These are phyloP conservation scores for Eleutherodactylus coqui DNA, from an alignment of 2,797 vertebrate genomes.

Conservation along the genomic window DNA sequence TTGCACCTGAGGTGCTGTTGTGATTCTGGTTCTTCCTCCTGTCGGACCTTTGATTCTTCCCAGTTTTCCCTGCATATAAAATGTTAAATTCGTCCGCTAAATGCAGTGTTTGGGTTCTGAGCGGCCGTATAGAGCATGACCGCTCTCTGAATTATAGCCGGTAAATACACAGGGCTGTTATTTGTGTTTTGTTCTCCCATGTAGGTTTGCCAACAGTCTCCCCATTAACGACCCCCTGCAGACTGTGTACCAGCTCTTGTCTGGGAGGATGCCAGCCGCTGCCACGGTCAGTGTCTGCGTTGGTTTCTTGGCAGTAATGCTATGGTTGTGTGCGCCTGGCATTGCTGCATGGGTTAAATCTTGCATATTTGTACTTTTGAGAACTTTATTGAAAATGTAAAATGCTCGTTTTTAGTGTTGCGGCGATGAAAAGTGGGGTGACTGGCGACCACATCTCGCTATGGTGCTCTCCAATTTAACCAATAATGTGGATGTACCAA, in stretches of 20 bases:
- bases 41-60: too few species aligned
- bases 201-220: constrained; percentile 96
- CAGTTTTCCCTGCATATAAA: too few species aligned
- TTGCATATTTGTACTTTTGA: not conserved
- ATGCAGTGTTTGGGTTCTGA: too few species aligned
- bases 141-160: not conserved
- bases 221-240: constrained; percentile 98
- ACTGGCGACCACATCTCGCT: constrained; percentile 96
- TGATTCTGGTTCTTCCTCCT: too few species aligned
- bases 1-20: too few species aligned
- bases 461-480: constrained; percentile 97
- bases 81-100: too few species aligned
- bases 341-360: too few species aligned
- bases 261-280: constrained; percentile 96
- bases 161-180: not conserved
- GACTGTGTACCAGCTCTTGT: constrained; percentile 98
- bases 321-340: too few species aligned
- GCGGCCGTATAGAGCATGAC: too few species aligned
- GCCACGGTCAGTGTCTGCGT: constrained; percentile 92
- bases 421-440: constrained; percentile 98
- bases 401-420: constrained; percentile 83
- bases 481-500: constrained; percentile 87
- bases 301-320: too few species aligned
- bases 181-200: not conserved
- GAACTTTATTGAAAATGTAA: not conserved